A percentile compares a stretch with the other conserved stretches of the same genome.
Evolutionary conservation across 2,797 vertebrate genomes (phyloP).

Genomic region (Carcharodon carcharias): DNA sequence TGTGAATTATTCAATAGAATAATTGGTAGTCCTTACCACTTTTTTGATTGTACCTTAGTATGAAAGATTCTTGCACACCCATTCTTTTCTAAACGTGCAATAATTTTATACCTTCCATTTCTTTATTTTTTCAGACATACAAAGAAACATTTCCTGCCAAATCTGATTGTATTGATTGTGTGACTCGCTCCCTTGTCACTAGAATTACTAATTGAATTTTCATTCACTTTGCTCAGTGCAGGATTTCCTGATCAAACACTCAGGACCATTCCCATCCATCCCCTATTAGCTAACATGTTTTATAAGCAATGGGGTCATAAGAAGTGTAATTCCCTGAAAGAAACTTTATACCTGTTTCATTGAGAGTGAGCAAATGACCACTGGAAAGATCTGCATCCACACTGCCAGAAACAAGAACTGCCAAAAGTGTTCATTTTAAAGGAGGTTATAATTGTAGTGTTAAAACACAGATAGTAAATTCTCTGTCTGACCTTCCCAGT

Average conservation of each 20-base stretch:
- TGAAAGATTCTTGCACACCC: conserved; percentile 43
- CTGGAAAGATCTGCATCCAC: conserved; percentile 38
- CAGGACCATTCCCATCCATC: conserved; percentile 68
- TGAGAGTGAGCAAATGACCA: conserved; percentile 62
- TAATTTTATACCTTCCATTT: conserved; percentile 41
- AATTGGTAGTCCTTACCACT: background rate
- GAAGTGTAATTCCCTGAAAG: conserved; percentile 82
- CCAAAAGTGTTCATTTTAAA: background rate
- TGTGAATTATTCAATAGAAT: background rate
- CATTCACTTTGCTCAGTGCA: conserved; percentile 74
- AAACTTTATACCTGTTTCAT: conserved; percentile 80
- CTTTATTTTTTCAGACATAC: conserved; percentile 53
- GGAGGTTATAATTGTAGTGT: background rate
- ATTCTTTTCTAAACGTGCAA: conserved; percentile 52
- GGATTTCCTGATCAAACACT: conserved; percentile 88
- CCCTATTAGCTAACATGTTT: conserved; percentile 88
- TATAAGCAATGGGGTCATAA: conserved; percentile 81
- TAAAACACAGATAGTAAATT: background rate
- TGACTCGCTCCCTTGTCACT: conserved; percentile 77
- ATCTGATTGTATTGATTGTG: conserved; percentile 70
- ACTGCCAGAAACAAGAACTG: background rate
- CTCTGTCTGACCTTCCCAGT: conserved; percentile 5
- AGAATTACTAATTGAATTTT: conserved; percentile 92
- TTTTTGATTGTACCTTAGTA: background rate
- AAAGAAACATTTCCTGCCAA: conserved; percentile 68